Evolutionary conservation across 2,888 invertebrate genomes (phyloP), one percentile per base, ranked within the genome.

Genomic region (Drosophila vallismaia): DNA sequence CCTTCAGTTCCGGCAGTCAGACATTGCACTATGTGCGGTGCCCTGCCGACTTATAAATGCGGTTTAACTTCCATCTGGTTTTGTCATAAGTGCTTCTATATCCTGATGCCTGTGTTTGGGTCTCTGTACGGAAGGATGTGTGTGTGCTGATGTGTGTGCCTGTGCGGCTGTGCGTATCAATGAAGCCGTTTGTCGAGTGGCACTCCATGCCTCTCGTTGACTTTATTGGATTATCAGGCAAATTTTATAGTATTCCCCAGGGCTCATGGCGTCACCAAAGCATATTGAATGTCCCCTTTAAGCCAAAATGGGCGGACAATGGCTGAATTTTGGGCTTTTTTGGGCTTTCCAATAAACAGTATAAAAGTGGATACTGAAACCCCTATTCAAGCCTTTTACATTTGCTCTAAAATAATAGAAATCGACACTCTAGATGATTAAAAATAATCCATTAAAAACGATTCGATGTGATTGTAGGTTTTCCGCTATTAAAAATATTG

Each of bases 191-290:
- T 86, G 72, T 66, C 72, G 56, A 81, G 79, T 69, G 79, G 54
- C 83, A 49, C 86, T 71, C 69, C 72, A 54, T 52, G 44, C 52
- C 46, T 57, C 59, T 58, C 81, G 52, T 80, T 75, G 74, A 72
- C 78, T 88, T 83, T 88, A 83, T 86, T 88, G 77, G 88, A 86
- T 88, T 88, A 83, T 77, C 85, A 86, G 71, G 84, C 70, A 82
- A 83, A 82, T 82, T 86, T 84, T 68, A 77, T 86, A 80, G 70
- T 64, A 75, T 71, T 79, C 77, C 70, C 66, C 49, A 50, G 26
- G 14, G 57, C 70, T 10, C 14, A n/a, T 51, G 49, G 29, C 44
- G 4, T n/a, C n/a, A 31, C 6, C 9, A 49, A 46, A 55, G 58
- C 73, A 85, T 74, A 74, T 84, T 77, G 67, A 68, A 64, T 77